Percentiles rank a stretch among this genome's conserved stretches.
These are phyloP conservation scores for Therioaphis trifolii DNA, from an alignment of 2,888 invertebrate species.

Conservation along the genomic window DNA sequence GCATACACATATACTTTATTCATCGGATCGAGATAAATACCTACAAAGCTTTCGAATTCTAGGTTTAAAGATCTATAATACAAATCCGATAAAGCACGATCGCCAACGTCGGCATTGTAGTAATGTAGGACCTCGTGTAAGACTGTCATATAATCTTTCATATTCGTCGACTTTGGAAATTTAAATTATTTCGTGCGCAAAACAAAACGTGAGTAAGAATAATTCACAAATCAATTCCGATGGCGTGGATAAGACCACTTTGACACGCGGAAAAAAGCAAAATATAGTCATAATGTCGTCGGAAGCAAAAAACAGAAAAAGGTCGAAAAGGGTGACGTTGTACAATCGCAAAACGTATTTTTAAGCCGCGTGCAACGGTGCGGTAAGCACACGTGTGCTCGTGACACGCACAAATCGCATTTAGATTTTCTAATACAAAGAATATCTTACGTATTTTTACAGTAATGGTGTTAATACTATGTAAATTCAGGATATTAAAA, in stretches of 20 bases:
- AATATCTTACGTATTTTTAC: too few relatives aligned
- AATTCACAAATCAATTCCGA: slow-evolving; percentile 48
- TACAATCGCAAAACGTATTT: slow-evolving; percentile 18
- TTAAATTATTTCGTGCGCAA: slow-evolving; percentile 53
- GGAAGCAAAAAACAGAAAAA: neutral
- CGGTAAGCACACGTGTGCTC: slow-evolving; percentile 28
- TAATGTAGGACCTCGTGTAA: neutral
- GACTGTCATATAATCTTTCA: neutral
- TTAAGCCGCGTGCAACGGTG: slow-evolving; percentile 37
- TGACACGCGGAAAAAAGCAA: neutral
- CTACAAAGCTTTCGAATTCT: slow-evolving; percentile 30
- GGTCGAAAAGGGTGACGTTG: slow-evolving; percentile 19
- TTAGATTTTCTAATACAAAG: slow-evolving; percentile 36
- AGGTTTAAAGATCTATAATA: neutral
- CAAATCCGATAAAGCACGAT: slow-evolving; percentile 37
- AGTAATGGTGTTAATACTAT: neutral
- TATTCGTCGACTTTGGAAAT: slow-evolving; percentile 36
- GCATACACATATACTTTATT: slow-evolving; percentile 18
- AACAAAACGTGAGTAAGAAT: slow-evolving; percentile 55
- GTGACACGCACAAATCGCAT: slow-evolving; percentile 51
- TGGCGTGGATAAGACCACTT: slow-evolving; percentile 49
- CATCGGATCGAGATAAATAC: neutral
- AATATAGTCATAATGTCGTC: slow-evolving; percentile 15
- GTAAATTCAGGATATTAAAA: too few relatives aligned
- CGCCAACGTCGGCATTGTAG: neutral